These are phyloP conservation scores for Reticulitermes lucifugus DNA, from an alignment of 2,888 invertebrate genomes.

Conservation along the genomic window DNA sequence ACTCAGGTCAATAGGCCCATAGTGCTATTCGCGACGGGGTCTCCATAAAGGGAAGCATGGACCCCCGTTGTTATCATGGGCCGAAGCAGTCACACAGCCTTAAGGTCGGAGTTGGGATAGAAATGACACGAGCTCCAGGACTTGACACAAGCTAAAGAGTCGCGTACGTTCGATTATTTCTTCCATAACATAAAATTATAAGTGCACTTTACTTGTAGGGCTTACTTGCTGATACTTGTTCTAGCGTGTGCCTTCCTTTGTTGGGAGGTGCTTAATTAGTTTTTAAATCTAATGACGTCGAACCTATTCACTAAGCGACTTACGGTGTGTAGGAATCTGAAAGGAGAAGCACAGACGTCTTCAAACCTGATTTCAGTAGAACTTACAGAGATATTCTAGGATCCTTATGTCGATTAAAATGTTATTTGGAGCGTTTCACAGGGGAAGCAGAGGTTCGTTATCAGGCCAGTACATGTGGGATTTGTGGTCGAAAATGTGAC, in stretches of 20 bases:
- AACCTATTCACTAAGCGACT: too few species aligned
- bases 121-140: slow-evolving; percentile 6
- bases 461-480: too few species aligned
- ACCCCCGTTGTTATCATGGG: slow-evolving; percentile 12
- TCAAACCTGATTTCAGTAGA: too few species aligned
- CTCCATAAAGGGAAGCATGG: slow-evolving; percentile 4
- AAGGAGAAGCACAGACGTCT: too few species aligned
- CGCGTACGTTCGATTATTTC: background rate
- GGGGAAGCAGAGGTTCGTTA: too few species aligned
- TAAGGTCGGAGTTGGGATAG: background rate
- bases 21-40: slow-evolving; percentile 21
- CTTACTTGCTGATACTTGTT: background rate
- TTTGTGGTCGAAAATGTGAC: too few species aligned
- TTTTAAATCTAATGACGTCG: too few species aligned
- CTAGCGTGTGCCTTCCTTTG: background rate
- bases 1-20: slow-evolving; percentile 26
- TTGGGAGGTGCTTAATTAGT: too few species aligned
- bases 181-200: background rate
- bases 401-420: too few species aligned
- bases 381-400: too few species aligned
- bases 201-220: background rate
- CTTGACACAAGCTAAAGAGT: background rate
- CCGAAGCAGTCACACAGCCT: background rate
- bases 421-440: too few species aligned
- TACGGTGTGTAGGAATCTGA: too few species aligned